These are phyloP conservation scores for Calameuta pallipes DNA, from an alignment of 2,888 invertebrate genomes.

Conservation along the genomic window DNA sequence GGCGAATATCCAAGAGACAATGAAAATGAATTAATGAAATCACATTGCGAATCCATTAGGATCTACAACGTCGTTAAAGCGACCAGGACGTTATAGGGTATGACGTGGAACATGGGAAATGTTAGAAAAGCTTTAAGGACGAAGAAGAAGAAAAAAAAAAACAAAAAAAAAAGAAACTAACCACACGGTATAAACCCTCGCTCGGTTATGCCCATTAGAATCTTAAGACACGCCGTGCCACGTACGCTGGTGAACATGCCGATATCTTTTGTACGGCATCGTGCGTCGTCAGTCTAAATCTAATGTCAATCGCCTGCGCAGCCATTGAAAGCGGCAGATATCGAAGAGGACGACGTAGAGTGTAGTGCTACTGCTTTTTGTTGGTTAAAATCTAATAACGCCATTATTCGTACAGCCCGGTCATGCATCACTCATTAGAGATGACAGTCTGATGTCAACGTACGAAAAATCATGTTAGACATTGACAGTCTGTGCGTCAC, in stretches of 20 bases:
- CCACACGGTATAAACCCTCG: neutral
- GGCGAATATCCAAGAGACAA: neutral
- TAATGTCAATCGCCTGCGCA: slow-evolving; percentile 33
- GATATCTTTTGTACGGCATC: slow-evolving; percentile 41
- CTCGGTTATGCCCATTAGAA: slow-evolving; percentile 37
- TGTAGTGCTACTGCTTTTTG: neutral
- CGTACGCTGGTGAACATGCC: slow-evolving; percentile 32
- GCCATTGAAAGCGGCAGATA: neutral
- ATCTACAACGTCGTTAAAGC: neutral
- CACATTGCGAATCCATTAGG: neutral
- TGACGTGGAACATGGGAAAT: neutral
- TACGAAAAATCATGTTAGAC: neutral
- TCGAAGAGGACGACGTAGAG: neutral
- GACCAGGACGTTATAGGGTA: neutral
- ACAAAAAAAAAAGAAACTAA: neutral
- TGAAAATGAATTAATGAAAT: neutral
- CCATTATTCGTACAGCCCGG: neutral
- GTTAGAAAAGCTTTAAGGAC: no score
- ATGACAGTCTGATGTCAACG: no score
- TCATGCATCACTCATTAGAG: neutral
- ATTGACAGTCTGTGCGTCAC: neutral
- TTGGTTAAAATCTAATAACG: no score
- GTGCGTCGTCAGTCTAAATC: slow-evolving; percentile 40
- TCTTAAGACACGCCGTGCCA: slow-evolving; percentile 36
- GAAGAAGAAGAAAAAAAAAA: no score